Conservation (phyloP, 2,888 invertebrate genomes). For the Mermis nigrescens region DNA sequence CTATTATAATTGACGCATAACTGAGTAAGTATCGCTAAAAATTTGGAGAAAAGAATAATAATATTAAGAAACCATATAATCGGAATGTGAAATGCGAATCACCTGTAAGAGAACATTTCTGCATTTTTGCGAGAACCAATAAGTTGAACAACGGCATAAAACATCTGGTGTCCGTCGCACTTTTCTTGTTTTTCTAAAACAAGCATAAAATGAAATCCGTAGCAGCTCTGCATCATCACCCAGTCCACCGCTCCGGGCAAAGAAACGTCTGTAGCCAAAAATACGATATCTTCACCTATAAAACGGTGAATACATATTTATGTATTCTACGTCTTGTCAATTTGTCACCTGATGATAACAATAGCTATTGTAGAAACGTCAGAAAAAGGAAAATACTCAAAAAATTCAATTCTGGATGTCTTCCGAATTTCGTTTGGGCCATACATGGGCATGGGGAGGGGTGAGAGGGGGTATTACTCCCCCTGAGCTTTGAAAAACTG, state of each 20-base stretch:
- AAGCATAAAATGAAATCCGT: conserved; percentile 96
- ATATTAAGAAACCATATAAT: too few relatives aligned
- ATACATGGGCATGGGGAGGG: too few relatives aligned
- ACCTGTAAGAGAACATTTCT: conserved; percentile 90
- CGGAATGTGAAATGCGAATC: too few relatives aligned
- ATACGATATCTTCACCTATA: conserved; percentile 87
- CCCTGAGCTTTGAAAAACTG: too few relatives aligned
- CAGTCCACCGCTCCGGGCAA: conserved; percentile 53
- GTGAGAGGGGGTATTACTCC: too few relatives aligned
- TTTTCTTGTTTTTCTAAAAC: conserved; percentile 71
- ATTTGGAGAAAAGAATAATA: too few relatives aligned
- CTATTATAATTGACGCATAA: too few relatives aligned
- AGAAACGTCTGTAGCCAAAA: conserved; percentile 96
- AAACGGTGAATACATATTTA: conserved; percentile 13
- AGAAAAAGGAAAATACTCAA: background rate
- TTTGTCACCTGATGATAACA: background rate
- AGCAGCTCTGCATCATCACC: conserved; percentile 98
- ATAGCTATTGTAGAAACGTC: background rate
- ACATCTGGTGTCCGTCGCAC: conserved; percentile 51
- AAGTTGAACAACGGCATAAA: conserved; percentile 80
- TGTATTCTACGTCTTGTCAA: background rate
- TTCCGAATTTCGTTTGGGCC: too few relatives aligned
- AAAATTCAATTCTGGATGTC: too few relatives aligned
- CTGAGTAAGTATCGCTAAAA: too few relatives aligned
- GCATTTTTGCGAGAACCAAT: conserved; percentile 97